Conservation (phyloP, 2,113 vertebrate species). For the Clarias gariepinus region DNA sequence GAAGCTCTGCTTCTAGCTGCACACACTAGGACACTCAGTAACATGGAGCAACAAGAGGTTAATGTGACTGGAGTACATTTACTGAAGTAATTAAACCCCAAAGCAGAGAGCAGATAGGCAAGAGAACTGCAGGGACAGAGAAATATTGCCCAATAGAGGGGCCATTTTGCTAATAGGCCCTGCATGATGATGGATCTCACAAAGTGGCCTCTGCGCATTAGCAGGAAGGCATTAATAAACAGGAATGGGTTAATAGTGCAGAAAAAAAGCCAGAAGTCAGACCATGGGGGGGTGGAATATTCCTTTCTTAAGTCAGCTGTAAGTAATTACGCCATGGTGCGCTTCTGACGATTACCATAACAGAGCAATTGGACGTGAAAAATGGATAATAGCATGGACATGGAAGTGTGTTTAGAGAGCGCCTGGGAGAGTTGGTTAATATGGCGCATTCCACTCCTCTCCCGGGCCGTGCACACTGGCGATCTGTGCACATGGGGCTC, state of each 20-base stretch:
- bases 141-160: slow-evolving; percentile 57
- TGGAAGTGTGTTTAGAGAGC: slow-evolving; percentile 89
- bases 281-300: slow-evolving; percentile 93
- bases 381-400: slow-evolving; percentile 98
- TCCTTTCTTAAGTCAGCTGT: slow-evolving; percentile 99
- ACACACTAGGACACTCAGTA: slow-evolving; percentile 29
- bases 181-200: slow-evolving; percentile 89
- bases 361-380: slow-evolving; percentile 99
- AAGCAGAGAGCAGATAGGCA: slow-evolving; percentile 58
- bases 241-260: slow-evolving; percentile 99
- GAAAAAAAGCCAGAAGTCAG: slow-evolving; percentile 92
- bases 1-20: slow-evolving; percentile 8
- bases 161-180: slow-evolving; percentile 73
- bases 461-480: slow-evolving; percentile 46
- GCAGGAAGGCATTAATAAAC: slow-evolving; percentile 99
- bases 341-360: slow-evolving; percentile 99
- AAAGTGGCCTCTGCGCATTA: slow-evolving; percentile 80
- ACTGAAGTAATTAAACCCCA: slow-evolving; percentile 53
- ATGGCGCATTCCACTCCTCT: slow-evolving; percentile 45
- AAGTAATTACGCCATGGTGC: slow-evolving; percentile 99
- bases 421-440: slow-evolving; percentile 81
- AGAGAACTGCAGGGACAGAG: slow-evolving; percentile 51
- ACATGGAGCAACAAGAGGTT: slow-evolving; percentile 47
- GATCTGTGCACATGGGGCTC: slow-evolving; percentile 52
- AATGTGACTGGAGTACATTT: slow-evolving; percentile 48